Conservation (phyloP, 1,140 invertebrate genomes). For the Nilaparvata lugens region DNA sequence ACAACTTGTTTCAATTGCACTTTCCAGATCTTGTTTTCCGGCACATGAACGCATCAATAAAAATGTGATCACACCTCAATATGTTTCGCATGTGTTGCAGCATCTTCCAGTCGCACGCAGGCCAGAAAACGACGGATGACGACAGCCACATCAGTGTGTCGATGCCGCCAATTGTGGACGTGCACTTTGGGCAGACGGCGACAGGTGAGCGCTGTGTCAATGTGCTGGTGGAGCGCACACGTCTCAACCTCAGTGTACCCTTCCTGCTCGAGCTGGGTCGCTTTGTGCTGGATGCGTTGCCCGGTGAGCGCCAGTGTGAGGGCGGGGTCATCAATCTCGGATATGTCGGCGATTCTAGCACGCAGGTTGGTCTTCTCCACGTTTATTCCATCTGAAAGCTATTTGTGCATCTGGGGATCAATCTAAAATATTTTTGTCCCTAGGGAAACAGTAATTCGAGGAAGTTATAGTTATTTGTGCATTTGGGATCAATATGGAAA, state of each 20-base stretch:
- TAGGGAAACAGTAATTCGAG: too few relatives aligned
- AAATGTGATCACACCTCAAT: neutral
- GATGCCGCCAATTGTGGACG: conserved; percentile 54
- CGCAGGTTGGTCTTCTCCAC: too few relatives aligned
- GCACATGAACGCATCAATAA: too few relatives aligned
- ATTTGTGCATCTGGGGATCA: too few relatives aligned
- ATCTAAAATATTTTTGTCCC: too few relatives aligned
- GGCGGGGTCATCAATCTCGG: conserved; percentile 57
- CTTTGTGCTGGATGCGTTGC: conserved; percentile 57
- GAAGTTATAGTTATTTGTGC: too few relatives aligned
- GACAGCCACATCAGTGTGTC: conserved; percentile 52
- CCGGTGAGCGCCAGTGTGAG: conserved; percentile 43
- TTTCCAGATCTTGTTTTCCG: too few relatives aligned
- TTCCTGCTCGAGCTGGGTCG: conserved; percentile 56
- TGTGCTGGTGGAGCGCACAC: conserved; percentile 58
- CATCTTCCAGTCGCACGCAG: conserved; percentile 58
- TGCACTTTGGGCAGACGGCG: conserved; percentile 51
- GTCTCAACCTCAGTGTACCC: conserved; percentile 61
- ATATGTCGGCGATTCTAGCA: conserved; percentile 46
- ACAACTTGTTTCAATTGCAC: too few relatives aligned
- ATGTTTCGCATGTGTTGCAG: conserved; percentile 35
- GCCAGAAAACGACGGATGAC: conserved; percentile 35
- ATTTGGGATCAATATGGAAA: too few relatives aligned
- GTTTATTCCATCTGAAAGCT: too few relatives aligned
- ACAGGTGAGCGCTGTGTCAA: conserved; percentile 53